Conservation (phyloP, 2,797 vertebrate genomes). For the Onychomys leucogaster region DNA sequence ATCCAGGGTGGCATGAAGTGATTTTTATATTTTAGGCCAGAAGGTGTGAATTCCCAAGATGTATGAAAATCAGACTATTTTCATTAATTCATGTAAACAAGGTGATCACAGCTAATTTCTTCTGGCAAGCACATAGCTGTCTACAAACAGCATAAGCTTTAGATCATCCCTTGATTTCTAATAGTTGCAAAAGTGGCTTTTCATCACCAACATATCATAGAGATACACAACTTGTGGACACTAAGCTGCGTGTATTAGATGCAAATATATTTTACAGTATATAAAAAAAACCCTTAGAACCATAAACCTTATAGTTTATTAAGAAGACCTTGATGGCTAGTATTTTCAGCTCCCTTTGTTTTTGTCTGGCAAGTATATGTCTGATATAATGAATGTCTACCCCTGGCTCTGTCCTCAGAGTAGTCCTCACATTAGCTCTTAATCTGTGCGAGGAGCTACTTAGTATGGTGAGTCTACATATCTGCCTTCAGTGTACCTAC, state of each 20-base stretch:
- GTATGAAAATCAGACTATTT: neutral
- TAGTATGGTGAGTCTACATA: neutral
- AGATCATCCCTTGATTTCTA: constrained; percentile 18
- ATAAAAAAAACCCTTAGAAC: neutral
- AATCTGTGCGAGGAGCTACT: neutral
- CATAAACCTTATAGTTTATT: neutral
- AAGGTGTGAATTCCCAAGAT: neutral
- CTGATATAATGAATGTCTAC: neutral
- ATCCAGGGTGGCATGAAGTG: neutral
- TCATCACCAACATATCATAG: neutral
- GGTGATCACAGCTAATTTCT: neutral
- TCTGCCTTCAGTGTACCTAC: neutral
- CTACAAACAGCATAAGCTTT: neutral
- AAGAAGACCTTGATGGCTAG: neutral
- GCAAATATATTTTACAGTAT: neutral
- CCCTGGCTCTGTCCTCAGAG: neutral
- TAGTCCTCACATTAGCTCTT: neutral
- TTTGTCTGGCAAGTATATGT: neutral
- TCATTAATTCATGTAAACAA: neutral
- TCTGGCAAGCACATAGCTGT: neutral
- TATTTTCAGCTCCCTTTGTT: neutral
- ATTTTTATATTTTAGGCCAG: neutral
- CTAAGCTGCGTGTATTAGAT: neutral
- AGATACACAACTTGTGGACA: neutral
- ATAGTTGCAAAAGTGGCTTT: neutral